Evolutionary conservation across 2,888 invertebrate species (phyloP), one percentile per base, ranked within the genome.

Genomic region (Globia sparganii): DNA sequence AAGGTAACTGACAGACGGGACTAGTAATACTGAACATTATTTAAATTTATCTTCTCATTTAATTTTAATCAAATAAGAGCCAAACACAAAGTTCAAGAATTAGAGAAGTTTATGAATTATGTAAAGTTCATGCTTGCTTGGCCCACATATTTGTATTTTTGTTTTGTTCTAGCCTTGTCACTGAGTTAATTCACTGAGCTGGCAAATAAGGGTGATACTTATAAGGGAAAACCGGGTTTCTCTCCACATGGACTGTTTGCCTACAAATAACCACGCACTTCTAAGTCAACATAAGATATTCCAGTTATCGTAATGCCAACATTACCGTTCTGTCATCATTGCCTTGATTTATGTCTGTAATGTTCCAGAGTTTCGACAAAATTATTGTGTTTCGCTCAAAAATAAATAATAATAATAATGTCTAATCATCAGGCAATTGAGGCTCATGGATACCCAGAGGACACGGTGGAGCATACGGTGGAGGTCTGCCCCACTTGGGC

Each of bases 141-240:
- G 21, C 11, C 6, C 4, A 21, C 6, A 9, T 43, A 31, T 53
- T 40, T 67, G 13, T 56, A 40, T 28, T 72, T 56, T 73, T 58
- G 31, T 73, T 15, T 21, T 37, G 43, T 70, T 9, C 6, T 53
- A 53, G 21, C 4, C 40, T n/a, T n/a, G 13, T 64, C 11, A 4
- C 21, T 34, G 9, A 53, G 37, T 46, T 59, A 9, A 75, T 31
- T 76, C 64, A 76, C 46, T 75, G 76, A 76, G 37, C 58, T 76
- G 75, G 58, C 58, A 76, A 75, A 65, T 75, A 65, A 76, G 18
- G 9, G 9, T n/a, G 11, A 59, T 18, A 9, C 13, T 34, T 2
- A 9, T 62, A 46, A 76, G 56, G 56, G 75, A 75, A 74, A 75
- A 0, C 4, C 18, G 25, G 8, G 8, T 37, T 46, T 25, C 18